Evolutionary conservation across 2,113 vertebrate genomes (phyloP).

Genomic region (Carollia perspicillata): DNA sequence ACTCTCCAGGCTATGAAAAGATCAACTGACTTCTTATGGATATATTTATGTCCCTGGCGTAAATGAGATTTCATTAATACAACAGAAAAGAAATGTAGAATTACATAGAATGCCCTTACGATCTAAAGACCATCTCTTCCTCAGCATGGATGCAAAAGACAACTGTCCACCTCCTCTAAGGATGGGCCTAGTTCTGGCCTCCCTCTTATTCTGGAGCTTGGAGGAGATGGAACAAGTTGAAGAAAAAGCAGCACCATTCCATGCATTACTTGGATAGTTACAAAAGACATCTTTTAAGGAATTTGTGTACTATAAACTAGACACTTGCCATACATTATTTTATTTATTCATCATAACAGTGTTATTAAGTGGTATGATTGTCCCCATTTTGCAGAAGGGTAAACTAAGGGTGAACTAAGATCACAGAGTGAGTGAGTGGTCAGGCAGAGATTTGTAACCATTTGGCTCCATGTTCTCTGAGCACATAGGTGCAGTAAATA

Average conservation of each 20-base stretch:
- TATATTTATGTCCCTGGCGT: not conserved
- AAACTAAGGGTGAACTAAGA: not conserved
- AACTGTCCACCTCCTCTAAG: not conserved
- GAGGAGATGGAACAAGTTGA: not conserved
- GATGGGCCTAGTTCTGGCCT: not conserved
- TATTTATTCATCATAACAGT: slow-evolving; percentile 29
- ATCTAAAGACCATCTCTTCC: not conserved
- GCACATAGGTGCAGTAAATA: not conserved
- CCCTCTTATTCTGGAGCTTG: not conserved
- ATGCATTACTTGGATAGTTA: not conserved
- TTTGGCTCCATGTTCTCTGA: not conserved
- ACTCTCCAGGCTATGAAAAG: not conserved
- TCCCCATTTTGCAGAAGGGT: not conserved
- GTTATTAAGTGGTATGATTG: not conserved
- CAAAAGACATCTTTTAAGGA: slow-evolving; percentile 15
- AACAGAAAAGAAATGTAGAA: not conserved
- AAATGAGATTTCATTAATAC: slow-evolving; percentile 39
- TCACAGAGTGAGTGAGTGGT: not conserved
- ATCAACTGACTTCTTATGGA: not conserved
- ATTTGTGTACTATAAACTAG: not conserved
- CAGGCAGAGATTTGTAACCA: not conserved
- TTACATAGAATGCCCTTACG: not conserved
- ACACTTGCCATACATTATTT: not conserved
- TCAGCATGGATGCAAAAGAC: not conserved
- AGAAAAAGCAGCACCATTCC: slow-evolving; percentile 11